These are phyloP conservation scores for Sussaba pulchella DNA, from an alignment of 2,888 invertebrate genomes.

Conservation along the genomic window DNA sequence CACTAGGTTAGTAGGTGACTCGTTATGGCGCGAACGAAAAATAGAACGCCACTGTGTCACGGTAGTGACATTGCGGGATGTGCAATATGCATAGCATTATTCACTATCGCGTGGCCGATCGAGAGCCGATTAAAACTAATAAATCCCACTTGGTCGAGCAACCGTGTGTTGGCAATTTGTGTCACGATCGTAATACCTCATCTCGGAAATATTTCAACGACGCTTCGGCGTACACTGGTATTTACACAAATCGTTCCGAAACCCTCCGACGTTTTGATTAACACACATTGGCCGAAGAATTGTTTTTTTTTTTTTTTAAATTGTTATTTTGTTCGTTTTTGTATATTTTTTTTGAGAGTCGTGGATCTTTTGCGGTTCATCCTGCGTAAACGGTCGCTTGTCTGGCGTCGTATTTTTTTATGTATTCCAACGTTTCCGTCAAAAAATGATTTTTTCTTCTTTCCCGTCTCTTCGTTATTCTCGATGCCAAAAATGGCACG, in stretches of 20 bases:
- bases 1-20: constrained; percentile 56
- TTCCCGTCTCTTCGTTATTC: constrained; percentile 65
- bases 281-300: not conserved
- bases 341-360: constrained; percentile 31
- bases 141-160: constrained; percentile 39
- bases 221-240: constrained; percentile 23
- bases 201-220: constrained; percentile 9
- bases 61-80: constrained; percentile 3
- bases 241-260: constrained; percentile 5
- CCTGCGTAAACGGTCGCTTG: constrained; percentile 41
- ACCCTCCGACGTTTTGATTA: too few relatives aligned
- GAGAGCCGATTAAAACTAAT: constrained; percentile 34
- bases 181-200: constrained; percentile 39
- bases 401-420: constrained; percentile 41
- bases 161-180: constrained; percentile 17
- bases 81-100: not conserved
- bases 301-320: not conserved
- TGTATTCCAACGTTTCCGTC: constrained; percentile 34
- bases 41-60: not conserved
- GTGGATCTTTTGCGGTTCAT: not conserved
- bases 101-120: not conserved
- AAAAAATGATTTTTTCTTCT: constrained; percentile 13
- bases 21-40: not conserved
- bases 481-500: constrained; percentile 72
- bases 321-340: not conserved